Evolutionary conservation across 1,140 invertebrate species (phyloP).

Genomic region (Drosophila nasuta): DNA sequence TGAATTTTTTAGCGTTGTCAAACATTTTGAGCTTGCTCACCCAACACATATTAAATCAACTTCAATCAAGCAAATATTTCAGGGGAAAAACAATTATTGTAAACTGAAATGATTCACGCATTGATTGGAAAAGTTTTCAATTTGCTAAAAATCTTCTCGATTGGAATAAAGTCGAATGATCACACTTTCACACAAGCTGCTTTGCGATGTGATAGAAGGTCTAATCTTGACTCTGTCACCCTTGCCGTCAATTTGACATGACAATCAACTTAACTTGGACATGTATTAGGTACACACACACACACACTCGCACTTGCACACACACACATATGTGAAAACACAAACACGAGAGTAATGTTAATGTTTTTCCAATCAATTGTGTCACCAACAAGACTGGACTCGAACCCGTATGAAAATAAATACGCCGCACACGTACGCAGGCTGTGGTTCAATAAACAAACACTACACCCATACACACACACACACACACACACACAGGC

Average conservation of each 20-base stretch:
- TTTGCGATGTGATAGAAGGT: conserved; percentile 47
- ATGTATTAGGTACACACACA: conserved; percentile 43
- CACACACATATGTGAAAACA: conserved; percentile 14
- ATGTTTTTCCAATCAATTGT: conserved; percentile 77
- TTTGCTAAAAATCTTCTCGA: not conserved
- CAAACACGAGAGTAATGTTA: conserved; percentile 50
- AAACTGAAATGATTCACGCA: not conserved
- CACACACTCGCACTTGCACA: conserved; percentile 15
- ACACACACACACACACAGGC: conserved; percentile 7
- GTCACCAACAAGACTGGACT: conserved; percentile 53
- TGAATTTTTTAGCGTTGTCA: too few relatives aligned
- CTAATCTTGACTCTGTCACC: conserved; percentile 46
- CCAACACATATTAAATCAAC: not conserved
- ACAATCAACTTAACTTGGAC: conserved; percentile 67
- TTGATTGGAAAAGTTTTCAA: conserved; percentile 1
- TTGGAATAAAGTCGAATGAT: not conserved
- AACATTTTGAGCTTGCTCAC: too few relatives aligned
- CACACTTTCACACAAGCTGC: not conserved
- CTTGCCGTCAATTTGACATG: conserved; percentile 65
- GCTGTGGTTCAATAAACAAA: conserved; percentile 20
- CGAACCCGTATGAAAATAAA: conserved; percentile 58
- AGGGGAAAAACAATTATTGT: not conserved
- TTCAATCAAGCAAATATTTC: not conserved
- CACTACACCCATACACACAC: conserved; percentile 14
- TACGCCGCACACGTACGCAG: conserved; percentile 29